Base-by-base conservation (phyloP, 2,888 invertebrate species). In the Leptinotarsa peninsularis region DNA sequence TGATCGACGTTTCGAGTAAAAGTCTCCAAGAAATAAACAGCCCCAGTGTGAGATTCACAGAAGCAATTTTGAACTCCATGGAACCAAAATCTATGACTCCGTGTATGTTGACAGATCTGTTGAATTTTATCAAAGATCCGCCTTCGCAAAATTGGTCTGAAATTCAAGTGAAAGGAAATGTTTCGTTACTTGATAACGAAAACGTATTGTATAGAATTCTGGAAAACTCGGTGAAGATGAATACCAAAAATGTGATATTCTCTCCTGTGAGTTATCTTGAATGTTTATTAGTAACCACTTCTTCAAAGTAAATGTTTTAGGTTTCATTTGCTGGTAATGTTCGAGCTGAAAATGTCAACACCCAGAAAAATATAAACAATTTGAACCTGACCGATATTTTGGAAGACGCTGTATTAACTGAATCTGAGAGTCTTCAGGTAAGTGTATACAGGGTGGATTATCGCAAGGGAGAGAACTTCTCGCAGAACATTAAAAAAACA, bases 351-450 rank as follows among this genome's bases (percentile, higher is more conserved):
- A 81, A 82, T 71, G 79, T 87, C 17, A 75, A 78, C 50, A 78
- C 80, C 3, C 69, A 74, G 14, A 80, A 81, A 60, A 75, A 76
- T 43, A 82, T 88, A 58, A 88, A 88, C 77, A 80, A 80, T 60
- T 72, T 88, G 23, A 80, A 86, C 79, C 76, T 88, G 10, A 74
- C 80, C 50, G 81, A 84, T 70, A 82, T 88, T 71, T 75, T 85
- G 13, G 78, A 86, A 15, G 88, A 88, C 78, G 85, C 86, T 23
- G 78, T 88, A 73, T 72, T 86, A 21, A 80, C 76, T 72, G 82
- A 83, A 33, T 78, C 81, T 50, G 80, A 76, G 43, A 74, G 80
- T 49, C 80, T 83, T 70, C 87, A 87, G 82, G 87, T 87, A 79
- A 78, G 43, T 74, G 14, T 33, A 33, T 33, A 33, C 33, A 33